Evolutionary conservation across 1,140 invertebrate genomes (phyloP).

Genomic region (Calliopsis andreniformis): DNA sequence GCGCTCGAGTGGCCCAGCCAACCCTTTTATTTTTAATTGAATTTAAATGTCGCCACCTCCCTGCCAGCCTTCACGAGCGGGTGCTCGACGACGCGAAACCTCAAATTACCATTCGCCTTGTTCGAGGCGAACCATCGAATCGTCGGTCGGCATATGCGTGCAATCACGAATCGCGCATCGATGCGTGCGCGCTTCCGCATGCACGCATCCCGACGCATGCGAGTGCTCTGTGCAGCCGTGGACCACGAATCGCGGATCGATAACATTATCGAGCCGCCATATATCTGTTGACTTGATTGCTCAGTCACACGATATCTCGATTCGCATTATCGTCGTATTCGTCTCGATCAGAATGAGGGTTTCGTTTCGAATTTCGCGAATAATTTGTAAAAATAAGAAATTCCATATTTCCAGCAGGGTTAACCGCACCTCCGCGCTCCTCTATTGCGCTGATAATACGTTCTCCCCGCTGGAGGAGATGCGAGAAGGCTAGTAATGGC

Average conservation of each 20-base stretch:
- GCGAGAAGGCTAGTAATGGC: neutral
- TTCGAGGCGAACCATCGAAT: slow-evolving; percentile 54
- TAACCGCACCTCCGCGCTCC: slow-evolving; percentile 9
- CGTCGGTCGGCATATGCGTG: slow-evolving; percentile 53
- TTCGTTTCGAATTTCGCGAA: neutral
- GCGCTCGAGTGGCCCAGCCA: neutral
- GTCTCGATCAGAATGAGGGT: no score
- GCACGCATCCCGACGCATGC: slow-evolving; percentile 55
- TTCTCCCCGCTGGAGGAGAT: neutral
- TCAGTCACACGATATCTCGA: neutral
- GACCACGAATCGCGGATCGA: slow-evolving; percentile 58
- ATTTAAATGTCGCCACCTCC: slow-evolving; percentile 1
- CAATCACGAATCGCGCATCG: slow-evolving; percentile 62
- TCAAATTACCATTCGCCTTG: slow-evolving; percentile 58
- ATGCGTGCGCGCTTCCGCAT: slow-evolving; percentile 61
- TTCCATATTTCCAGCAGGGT: neutral
- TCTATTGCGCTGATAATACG: neutral
- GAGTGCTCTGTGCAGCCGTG: slow-evolving; percentile 23
- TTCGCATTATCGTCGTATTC: no score
- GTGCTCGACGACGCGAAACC: slow-evolving; percentile 37
- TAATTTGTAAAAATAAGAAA: no score
- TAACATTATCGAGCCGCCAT: slow-evolving; percentile 39
- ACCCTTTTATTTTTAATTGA: slow-evolving; percentile 21
- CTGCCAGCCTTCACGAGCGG: neutral
- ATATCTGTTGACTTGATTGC: neutral